Percentiles rank a stretch among this genome's conserved stretches.
These are phyloP conservation scores for Hippocampus abdominalis DNA, from an alignment of 2,113 vertebrate genomes.

Conservation along the genomic window DNA sequence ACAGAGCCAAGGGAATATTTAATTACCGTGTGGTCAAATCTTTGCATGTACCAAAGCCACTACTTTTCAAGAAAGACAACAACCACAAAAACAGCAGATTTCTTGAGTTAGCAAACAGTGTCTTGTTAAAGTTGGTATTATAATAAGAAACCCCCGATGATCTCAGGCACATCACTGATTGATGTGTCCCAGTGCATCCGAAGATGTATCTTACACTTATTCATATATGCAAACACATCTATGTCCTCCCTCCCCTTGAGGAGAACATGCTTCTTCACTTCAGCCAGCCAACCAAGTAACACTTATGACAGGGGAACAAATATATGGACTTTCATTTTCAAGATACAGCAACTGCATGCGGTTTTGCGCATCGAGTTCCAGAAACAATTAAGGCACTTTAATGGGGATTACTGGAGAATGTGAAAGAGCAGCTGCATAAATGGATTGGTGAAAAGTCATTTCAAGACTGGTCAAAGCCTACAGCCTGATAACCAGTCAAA, in stretches of 20 bases:
- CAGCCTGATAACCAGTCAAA: too few relatives aligned
- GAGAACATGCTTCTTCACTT: conserved; percentile 15
- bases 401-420: conserved; percentile 48
- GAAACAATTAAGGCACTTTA: conserved; percentile 66
- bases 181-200: too few relatives aligned
- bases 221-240: conserved; percentile 6
- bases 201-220: not conserved
- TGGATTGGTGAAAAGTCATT: conserved; percentile 29
- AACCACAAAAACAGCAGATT: too few relatives aligned
- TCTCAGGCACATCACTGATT: too few relatives aligned
- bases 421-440: conserved; percentile 51
- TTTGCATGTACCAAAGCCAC: too few relatives aligned
- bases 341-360: conserved; percentile 38
- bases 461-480: not conserved
- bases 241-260: conserved; percentile 37
- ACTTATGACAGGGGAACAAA: conserved; percentile 41
- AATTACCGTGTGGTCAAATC: too few relatives aligned
- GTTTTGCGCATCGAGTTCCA: conserved; percentile 57
- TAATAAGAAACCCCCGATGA: too few relatives aligned
- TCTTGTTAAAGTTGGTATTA: too few relatives aligned
- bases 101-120: too few relatives aligned
- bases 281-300: conserved; percentile 28
- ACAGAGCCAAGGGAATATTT: too few relatives aligned
- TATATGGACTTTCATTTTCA: conserved; percentile 62
- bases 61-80: too few relatives aligned